phyloP scores from a whole-genome alignment of 2,113 vertebrate genomes.

The Menidia beryllina region DNA sequence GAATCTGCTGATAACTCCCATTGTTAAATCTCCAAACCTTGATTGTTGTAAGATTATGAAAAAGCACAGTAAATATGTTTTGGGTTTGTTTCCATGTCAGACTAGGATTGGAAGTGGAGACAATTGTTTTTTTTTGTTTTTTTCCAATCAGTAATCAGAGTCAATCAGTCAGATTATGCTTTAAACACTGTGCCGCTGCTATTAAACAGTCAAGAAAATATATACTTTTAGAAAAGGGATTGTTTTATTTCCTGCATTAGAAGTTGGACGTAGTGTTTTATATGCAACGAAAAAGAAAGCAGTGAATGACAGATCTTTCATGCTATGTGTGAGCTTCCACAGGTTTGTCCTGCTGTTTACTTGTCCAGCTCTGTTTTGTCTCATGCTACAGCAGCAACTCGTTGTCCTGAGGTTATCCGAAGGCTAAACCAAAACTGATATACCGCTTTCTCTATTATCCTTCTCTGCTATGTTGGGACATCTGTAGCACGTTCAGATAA shows the following conservation, averaged over 20 bases:
- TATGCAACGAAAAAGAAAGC: too few species aligned
- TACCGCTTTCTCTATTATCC: slow-evolving; percentile 42
- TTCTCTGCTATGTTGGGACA: slow-evolving; percentile 53
- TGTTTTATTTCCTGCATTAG: too few species aligned
- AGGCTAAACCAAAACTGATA: slow-evolving; percentile 47
- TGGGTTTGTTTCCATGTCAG: slow-evolving; percentile 18
- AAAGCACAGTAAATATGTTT: slow-evolving; percentile 56
- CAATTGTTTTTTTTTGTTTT: too few species aligned
- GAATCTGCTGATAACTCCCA: slow-evolving; percentile 3
- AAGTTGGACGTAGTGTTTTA: background rate
- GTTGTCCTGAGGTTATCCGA: slow-evolving; percentile 44
- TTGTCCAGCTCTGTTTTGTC: slow-evolving; percentile 7
- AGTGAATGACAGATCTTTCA: too few species aligned
- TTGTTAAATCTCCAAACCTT: slow-evolving; percentile 36
- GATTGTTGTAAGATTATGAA: slow-evolving; percentile 33
- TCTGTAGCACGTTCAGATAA: slow-evolving; percentile 60
- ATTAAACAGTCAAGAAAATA: too few species aligned
- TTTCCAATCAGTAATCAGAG: too few species aligned
- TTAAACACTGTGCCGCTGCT: too few species aligned
- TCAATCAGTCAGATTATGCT: too few species aligned
- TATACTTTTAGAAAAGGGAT: too few species aligned
- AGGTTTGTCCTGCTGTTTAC: slow-evolving; percentile 32
- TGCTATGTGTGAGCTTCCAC: slow-evolving; percentile 1
- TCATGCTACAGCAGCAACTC: slow-evolving; percentile 29
- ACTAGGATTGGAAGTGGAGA: background rate